Evolutionary conservation across 2,797 vertebrate genomes (phyloP).

Genomic region (Ceryle rudis): DNA sequence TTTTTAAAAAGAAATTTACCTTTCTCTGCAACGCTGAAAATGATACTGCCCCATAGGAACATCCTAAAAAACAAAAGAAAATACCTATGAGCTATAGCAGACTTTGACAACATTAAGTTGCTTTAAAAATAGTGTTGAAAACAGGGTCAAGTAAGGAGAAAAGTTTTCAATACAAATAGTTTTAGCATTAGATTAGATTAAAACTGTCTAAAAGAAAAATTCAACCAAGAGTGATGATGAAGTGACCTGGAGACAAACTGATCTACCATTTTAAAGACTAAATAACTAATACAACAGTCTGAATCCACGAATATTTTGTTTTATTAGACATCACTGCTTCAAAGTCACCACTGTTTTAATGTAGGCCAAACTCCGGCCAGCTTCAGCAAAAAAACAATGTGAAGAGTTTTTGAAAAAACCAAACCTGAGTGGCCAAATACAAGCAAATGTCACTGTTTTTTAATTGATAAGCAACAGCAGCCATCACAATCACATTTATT

Average conservation of each 20-base stretch:
- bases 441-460: neutral
- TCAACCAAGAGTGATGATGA: neutral
- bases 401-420: neutral
- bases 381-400: neutral
- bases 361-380: neutral
- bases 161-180: neutral
- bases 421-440: neutral
- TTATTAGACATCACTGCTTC: neutral
- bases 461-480: neutral
- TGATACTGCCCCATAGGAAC: constrained; percentile 93
- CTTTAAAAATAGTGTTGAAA: neutral
- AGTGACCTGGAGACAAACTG: neutral
- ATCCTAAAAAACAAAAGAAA: constrained; percentile 79
- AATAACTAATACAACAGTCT: neutral
- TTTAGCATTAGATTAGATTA: neutral
- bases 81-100: neutral
- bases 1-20: constrained; percentile 33
- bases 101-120: neutral
- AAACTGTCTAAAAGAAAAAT: neutral
- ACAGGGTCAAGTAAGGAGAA: neutral
- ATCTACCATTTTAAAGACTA: neutral
- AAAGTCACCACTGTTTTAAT: neutral
- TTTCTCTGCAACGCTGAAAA: constrained; percentile 89
- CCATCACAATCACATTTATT: neutral
- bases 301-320: neutral